Percentiles rank a stretch among this genome's conserved stretches.
phyloP scores from a whole-genome alignment of 2,888 invertebrate genomes.

The Buathra laborator region DNA sequence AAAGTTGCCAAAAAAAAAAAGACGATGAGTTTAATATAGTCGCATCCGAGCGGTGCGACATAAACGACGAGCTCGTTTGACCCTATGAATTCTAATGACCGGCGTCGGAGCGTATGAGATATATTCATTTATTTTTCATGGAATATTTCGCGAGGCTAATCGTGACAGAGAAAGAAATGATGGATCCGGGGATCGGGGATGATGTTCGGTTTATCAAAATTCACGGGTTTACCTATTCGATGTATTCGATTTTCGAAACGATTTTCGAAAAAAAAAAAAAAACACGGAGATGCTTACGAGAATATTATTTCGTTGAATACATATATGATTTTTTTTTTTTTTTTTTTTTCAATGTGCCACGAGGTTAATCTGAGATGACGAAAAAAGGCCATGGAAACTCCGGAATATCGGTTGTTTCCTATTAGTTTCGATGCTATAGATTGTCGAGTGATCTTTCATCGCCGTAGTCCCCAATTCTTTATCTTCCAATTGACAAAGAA shows the following conservation, averaged over 20 bases:
- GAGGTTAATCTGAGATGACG: constrained; percentile 43
- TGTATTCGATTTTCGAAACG: constrained; percentile 24
- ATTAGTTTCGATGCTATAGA: constrained; percentile 28
- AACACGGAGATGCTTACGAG: constrained; percentile 44
- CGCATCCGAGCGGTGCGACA: constrained; percentile 23
- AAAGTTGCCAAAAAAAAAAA: constrained; percentile 71
- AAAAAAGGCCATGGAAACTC: constrained; percentile 18
- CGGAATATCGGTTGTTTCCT: constrained; percentile 11
- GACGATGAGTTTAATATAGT: constrained; percentile 37
- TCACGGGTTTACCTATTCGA: constrained; percentile 35
- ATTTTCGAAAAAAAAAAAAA: constrained; percentile 31
- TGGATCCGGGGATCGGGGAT: background rate
- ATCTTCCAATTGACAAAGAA: constrained; percentile 76
- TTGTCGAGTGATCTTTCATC: constrained; percentile 29
- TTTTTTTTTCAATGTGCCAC: constrained; percentile 46
- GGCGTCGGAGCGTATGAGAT: constrained; percentile 62
- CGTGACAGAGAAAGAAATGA: constrained; percentile 15
- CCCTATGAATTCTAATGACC: constrained; percentile 39
- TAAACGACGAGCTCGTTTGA: constrained; percentile 42
- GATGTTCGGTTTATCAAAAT: constrained; percentile 6
- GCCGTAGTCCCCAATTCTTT: constrained; percentile 73
- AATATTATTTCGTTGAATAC: constrained; percentile 25
- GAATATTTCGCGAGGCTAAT: constrained; percentile 66
- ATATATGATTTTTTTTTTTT: constrained; percentile 10
- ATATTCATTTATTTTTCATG: constrained; percentile 73